Evolutionary conservation across 1,140 invertebrate genomes (phyloP), one percentile per base, ranked within the genome.

Genomic region (Periplaneta americana): DNA sequence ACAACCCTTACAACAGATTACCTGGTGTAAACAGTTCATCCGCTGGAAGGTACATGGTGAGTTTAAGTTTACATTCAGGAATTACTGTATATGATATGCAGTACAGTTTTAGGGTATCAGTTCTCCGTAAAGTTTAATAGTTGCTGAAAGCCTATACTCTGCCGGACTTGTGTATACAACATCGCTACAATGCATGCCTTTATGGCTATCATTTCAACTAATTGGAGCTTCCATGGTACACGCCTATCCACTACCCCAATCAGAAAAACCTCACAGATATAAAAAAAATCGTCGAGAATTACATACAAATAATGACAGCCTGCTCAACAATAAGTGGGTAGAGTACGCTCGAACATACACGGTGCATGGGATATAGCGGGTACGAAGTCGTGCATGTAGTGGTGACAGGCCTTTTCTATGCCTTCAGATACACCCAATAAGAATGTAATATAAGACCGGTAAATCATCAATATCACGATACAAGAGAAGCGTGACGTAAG

Each of bases 141-240:
- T 48, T 48, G 39, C n/a, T 48, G 39, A 48, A 48, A 48, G 39
- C 39, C 11, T 48, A 48, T 48, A 48, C 10, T 48, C n/a, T 48
- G 39, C 13, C 10, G 5, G 39, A 66, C 48, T 66, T 66, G 22
- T n/a, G n/a, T 28, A 66, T 28, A 66, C n/a, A 66, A 66, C 48
- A n/a, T n/a, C 11, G 48, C 22, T 66, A n/a, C 48, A 77, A 36
- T 66, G 57, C 57, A 66, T 66, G n/a, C 17, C n/a, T 66, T 66
- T 28, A 66, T 77, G 31, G 75, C 75, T 77, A 77, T 77, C 75
- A 77, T 77, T 77, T 34, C 75, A 77, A 22, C 75, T 77, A 77
- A 77, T 33, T 77, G 75, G 75, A 22, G 33, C 75, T 77, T 77
- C 75, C 31, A 77, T 6, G 33, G 75, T 28, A 77, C 32, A 77